phyloP scores from a whole-genome alignment of 2,797 vertebrate species.

The Alfaro cultratus region DNA sequence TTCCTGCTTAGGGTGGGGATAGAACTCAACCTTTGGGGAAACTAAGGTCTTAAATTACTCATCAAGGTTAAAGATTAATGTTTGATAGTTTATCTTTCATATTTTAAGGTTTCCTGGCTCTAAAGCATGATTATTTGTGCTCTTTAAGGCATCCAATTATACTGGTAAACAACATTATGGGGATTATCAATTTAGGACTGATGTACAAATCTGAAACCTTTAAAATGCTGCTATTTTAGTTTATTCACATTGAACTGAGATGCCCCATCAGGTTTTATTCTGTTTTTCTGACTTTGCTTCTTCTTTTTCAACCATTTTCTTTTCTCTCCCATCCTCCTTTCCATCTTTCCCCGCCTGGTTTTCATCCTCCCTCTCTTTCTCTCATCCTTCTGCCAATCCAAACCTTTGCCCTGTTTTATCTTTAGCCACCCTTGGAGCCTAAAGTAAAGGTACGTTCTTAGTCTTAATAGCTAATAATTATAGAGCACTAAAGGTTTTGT shows the following conservation, averaged over 20 bases:
- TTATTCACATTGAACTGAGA: neutral
- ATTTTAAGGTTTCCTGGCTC: neutral
- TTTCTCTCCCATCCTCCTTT: neutral
- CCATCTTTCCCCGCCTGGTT: neutral
- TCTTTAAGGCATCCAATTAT: neutral
- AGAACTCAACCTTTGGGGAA: neutral
- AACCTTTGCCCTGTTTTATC: constrained; percentile 16
- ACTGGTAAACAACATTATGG: neutral
- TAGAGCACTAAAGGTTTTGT: neutral
- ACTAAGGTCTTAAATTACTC: neutral
- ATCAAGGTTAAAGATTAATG: neutral
- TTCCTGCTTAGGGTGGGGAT: neutral
- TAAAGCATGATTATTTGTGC: neutral
- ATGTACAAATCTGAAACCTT: neutral
- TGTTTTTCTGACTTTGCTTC: constrained; percentile 26
- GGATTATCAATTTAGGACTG: neutral
- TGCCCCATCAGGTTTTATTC: neutral
- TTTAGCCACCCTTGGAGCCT: constrained; percentile 68
- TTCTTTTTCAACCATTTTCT: neutral
- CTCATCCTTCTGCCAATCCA: constrained; percentile 20
- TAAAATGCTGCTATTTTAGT: neutral
- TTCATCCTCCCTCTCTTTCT: neutral
- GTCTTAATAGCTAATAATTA: neutral
- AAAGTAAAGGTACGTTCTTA: constrained; percentile 71
- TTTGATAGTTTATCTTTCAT: neutral